Evolutionary conservation across 1,140 invertebrate species (phyloP).

Genomic region (Dryas iulia): DNA sequence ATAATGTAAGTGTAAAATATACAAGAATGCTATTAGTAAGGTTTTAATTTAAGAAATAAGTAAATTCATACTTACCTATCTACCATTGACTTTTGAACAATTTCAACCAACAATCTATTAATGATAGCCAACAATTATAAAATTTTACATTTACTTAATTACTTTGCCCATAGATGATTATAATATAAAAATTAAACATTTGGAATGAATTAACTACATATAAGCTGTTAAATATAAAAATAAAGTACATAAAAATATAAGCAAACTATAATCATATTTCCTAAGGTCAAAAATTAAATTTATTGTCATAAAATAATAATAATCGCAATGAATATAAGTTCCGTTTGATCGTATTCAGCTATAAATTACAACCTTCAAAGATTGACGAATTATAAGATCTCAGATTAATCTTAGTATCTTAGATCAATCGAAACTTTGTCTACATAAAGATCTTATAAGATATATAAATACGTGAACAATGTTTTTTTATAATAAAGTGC

Average conservation of each 20-base stretch:
- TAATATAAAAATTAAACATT: not conserved
- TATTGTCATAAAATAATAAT: not conserved
- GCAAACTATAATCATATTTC: too few species aligned
- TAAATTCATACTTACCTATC: not conserved
- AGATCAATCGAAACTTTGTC: constrained; percentile 26
- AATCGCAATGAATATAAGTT: constrained; percentile 11
- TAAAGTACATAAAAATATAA: too few species aligned
- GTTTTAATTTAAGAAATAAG: not conserved
- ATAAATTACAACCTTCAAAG: not conserved
- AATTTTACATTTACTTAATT: not conserved
- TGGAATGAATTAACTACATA: too few species aligned
- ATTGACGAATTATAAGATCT: not conserved
- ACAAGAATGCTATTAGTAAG: not conserved
- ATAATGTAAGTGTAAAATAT: not conserved
- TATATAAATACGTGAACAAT: not conserved
- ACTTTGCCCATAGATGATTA: not conserved
- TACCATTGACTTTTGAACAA: not conserved
- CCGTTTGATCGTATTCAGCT: constrained; percentile 16
- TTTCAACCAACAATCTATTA: not conserved
- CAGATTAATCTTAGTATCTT: too few species aligned
- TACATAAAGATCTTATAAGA: not conserved
- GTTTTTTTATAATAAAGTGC: constrained; percentile 1
- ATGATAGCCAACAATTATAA: not conserved
- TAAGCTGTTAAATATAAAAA: too few species aligned
- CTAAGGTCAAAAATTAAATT: too few species aligned